Conservation (phyloP, 2,113 vertebrate species). For the Blennius ocellaris region DNA sequence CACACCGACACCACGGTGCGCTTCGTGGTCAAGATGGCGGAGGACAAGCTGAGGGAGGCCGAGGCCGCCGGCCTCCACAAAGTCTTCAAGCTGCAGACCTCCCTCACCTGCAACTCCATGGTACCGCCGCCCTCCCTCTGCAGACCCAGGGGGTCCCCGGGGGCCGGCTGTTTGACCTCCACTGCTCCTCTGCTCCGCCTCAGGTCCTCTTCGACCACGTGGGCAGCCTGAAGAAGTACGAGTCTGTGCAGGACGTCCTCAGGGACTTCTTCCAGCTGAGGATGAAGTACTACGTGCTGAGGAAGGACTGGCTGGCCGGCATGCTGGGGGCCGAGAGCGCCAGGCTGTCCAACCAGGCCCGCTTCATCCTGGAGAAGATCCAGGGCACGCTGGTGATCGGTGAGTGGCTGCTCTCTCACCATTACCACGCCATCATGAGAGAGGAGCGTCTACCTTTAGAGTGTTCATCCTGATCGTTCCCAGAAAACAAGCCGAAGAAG, state of each 20-base stretch:
- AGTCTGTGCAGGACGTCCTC: constrained; percentile 89
- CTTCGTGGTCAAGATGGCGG: constrained; percentile 93
- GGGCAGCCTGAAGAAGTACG: constrained; percentile 95
- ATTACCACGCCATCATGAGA: no score
- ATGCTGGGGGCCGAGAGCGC: constrained; percentile 92
- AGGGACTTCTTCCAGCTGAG: constrained; percentile 94
- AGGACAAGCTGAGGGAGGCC: constrained; percentile 88
- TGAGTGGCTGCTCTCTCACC: no score
- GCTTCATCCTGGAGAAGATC: constrained; percentile 99
- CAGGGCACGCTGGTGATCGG: constrained; percentile 94
- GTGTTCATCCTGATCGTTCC: no score
- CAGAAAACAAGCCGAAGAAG: constrained; percentile 99
- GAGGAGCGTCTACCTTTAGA: no score
- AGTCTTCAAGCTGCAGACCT: constrained; percentile 95
- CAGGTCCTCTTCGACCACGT: constrained; percentile 97
- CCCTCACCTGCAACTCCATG: constrained; percentile 96
- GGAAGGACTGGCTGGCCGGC: constrained; percentile 95
- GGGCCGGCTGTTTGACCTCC: no score
- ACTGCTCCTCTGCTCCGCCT: background rate
- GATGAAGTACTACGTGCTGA: constrained; percentile 90
- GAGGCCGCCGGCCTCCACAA: constrained; percentile 93
- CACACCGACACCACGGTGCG: constrained; percentile 96
- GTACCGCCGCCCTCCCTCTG: constrained; percentile 73
- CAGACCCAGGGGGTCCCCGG: no score
- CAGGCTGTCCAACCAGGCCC: constrained; percentile 95